Conservation (phyloP, 2,888 invertebrate species). For the Drosophila pseudotalamancana region DNA sequence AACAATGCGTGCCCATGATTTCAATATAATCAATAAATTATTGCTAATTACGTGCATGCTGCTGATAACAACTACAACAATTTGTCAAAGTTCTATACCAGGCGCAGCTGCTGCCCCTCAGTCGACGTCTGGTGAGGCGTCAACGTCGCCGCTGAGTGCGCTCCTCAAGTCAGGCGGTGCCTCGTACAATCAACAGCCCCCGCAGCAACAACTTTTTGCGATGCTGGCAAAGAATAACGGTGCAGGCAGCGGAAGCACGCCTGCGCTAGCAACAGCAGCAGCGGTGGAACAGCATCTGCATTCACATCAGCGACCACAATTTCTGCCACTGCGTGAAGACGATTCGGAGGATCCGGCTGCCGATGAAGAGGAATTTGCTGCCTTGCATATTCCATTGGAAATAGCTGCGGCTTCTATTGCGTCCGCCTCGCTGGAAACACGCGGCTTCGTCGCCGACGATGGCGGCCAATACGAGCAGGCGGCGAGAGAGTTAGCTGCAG, state of each 20-base stretch:
- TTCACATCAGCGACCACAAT: slow-evolving; percentile 51
- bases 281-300: slow-evolving; percentile 27
- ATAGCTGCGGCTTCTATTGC: slow-evolving; percentile 44
- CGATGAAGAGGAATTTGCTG: slow-evolving; percentile 61
- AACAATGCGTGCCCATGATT: slow-evolving; percentile 58
- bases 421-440: slow-evolving; percentile 78
- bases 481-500: slow-evolving; percentile 65
- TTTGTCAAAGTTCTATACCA: slow-evolving; percentile 70
- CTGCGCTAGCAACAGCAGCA: slow-evolving; percentile 22
- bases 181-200: slow-evolving; percentile 71
- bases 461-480: slow-evolving; percentile 82
- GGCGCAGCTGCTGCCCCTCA: slow-evolving; percentile 35
- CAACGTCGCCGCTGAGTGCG: slow-evolving; percentile 60
- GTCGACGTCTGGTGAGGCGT: slow-evolving; percentile 32
- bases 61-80: slow-evolving; percentile 77
- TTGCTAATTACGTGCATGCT: slow-evolving; percentile 74
- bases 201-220: slow-evolving; percentile 79
- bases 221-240: slow-evolving; percentile 72
- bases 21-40: slow-evolving; percentile 81
- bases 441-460: slow-evolving; percentile 81
- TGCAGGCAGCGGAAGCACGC: slow-evolving; percentile 16
- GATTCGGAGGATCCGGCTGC: slow-evolving; percentile 50
- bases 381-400: slow-evolving; percentile 60
- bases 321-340: slow-evolving; percentile 57
- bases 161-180: slow-evolving; percentile 71